phyloP scores from a whole-genome alignment of 2,797 vertebrate genomes.

The Linurgus olivaceus region DNA sequence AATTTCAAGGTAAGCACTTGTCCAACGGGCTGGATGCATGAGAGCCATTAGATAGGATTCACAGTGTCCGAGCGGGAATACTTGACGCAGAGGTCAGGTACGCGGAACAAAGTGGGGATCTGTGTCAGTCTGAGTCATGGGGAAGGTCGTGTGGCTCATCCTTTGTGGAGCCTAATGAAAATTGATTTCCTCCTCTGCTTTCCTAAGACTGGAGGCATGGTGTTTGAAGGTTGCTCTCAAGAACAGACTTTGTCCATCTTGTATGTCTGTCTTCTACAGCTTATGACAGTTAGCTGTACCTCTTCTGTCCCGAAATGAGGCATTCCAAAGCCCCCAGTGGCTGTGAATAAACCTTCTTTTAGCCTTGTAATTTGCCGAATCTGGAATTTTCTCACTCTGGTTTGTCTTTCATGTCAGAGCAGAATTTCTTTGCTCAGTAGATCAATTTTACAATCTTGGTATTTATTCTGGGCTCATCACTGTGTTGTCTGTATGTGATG shows the following conservation, averaged over 20 bases:
- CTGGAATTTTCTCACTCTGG: conserved; percentile 12
- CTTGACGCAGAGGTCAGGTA: background rate
- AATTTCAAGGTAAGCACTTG: background rate
- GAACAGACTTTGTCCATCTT: background rate
- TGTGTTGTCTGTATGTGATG: conserved; percentile 34
- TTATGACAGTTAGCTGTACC: background rate
- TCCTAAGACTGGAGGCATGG: background rate
- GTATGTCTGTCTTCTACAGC: conserved; percentile 9
- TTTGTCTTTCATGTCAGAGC: conserved; percentile 25
- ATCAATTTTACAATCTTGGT: conserved; percentile 60
- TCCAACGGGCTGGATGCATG: background rate
- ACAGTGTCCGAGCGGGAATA: background rate
- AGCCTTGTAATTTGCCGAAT: background rate
- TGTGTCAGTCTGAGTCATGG: background rate
- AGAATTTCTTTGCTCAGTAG: conserved; percentile 55
- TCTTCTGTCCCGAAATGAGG: background rate
- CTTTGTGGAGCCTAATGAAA: conserved; percentile 14
- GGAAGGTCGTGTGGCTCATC: conserved; percentile 14
- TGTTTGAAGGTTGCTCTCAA: conserved; percentile 54
- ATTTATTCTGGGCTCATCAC: conserved; percentile 58
- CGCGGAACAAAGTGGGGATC: background rate
- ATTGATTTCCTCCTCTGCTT: background rate
- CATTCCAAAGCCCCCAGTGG: background rate
- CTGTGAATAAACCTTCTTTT: background rate
- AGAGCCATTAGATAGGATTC: background rate